Evolutionary conservation across 2,113 vertebrate genomes (phyloP).

Genomic region (Hystrix cristata): DNA sequence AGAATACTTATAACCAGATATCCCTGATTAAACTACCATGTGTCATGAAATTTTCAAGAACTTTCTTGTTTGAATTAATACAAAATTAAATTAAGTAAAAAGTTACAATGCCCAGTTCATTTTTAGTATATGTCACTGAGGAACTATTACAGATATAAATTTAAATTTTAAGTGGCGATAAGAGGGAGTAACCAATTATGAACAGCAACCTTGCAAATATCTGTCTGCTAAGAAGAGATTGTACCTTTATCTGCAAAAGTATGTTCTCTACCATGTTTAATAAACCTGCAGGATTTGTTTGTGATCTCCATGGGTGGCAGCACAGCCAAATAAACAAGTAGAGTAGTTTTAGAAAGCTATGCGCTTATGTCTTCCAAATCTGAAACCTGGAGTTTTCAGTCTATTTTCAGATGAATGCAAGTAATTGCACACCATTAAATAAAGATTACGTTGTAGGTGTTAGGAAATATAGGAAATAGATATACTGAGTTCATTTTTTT

Average conservation of each 20-base stretch:
- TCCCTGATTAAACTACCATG: not conserved
- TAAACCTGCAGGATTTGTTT: not conserved
- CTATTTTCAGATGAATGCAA: not conserved
- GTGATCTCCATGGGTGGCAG: rapidly evolving
- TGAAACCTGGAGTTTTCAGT: not conserved
- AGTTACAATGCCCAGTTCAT: not conserved
- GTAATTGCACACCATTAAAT: not conserved
- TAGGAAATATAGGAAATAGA: not conserved
- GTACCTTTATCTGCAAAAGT: not conserved
- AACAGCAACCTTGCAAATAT: not conserved
- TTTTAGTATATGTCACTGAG: not conserved
- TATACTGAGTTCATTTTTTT: not conserved
- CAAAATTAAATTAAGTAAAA: not conserved
- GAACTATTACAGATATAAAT: not conserved
- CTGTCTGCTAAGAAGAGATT: not conserved
- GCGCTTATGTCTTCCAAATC: not conserved
- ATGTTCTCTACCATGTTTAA: not conserved
- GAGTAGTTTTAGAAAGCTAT: not conserved
- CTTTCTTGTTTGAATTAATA: not conserved
- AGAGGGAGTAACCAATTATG: not conserved
- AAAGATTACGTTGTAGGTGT: not conserved
- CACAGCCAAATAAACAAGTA: rapidly evolving
- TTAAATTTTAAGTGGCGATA: not conserved
- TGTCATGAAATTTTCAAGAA: not conserved
- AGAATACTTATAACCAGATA: not conserved